A percentile compares a stretch with the other conserved stretches of the same genome.
Conservation (phyloP, 2,113 vertebrate species). For the Heterotilapia buettikoferi region DNA sequence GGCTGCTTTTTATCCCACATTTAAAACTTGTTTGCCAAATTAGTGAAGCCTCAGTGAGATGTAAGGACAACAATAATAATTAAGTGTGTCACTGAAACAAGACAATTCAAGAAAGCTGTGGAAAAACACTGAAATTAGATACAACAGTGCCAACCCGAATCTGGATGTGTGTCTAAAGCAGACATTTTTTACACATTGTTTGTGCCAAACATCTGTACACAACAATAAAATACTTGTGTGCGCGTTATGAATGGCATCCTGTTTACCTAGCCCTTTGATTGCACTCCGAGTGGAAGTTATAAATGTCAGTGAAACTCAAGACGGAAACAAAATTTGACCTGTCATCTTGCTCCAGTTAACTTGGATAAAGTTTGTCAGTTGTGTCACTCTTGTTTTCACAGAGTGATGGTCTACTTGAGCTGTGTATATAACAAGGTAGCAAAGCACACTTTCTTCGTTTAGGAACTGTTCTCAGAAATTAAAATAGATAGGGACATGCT, state of each 20-base stretch:
- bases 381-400: constrained; percentile 16
- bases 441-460: background rate
- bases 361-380: constrained; percentile 14
- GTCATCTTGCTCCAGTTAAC: background rate
- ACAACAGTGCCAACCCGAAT: background rate
- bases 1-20: background rate
- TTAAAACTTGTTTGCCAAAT: background rate
- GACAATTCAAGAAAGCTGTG: background rate
- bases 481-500: background rate
- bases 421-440: background rate
- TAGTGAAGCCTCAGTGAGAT: background rate
- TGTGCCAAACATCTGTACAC: background rate
- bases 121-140: background rate
- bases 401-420: constrained; percentile 60
- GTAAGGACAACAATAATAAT: background rate
- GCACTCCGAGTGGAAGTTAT: background rate
- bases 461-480: background rate
- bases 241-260: background rate
- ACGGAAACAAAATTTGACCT: background rate
- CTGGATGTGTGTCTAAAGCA: background rate
- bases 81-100: background rate
- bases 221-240: background rate
- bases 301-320: background rate
- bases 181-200: background rate
- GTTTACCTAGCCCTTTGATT: constrained; percentile 8